These are phyloP conservation scores for Periphyllus acericola DNA, from an alignment of 2,888 invertebrate genomes.

Conservation along the genomic window DNA sequence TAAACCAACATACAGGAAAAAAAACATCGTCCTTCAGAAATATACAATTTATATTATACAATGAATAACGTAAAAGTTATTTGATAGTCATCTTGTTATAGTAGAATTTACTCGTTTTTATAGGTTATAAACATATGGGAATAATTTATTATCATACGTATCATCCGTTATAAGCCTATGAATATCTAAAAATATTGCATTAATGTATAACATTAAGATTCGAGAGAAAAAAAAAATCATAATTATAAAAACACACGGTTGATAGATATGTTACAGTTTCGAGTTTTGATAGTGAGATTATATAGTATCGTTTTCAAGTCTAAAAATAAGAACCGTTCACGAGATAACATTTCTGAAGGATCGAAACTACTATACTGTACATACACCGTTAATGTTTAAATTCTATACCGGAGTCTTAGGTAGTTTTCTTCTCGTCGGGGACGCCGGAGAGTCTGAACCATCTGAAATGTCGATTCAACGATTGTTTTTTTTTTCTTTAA, in stretches of 20 bases:
- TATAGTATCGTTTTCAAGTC: constrained; percentile 22
- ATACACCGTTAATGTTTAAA: constrained; percentile 60
- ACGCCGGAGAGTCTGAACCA: constrained; percentile 87
- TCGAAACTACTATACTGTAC: constrained; percentile 57
- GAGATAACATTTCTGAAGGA: constrained; percentile 59
- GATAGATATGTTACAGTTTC: constrained; percentile 45
- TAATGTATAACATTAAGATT: neutral
- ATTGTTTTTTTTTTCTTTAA: neutral
- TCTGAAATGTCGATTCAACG: constrained; percentile 72
- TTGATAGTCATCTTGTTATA: neutral
- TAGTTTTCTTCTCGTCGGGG: constrained; percentile 92
- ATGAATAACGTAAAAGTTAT: neutral
- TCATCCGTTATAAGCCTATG: neutral
- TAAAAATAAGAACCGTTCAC: constrained; percentile 18
- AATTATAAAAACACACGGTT: constrained; percentile 5
- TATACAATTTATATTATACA: constrained; percentile 25
- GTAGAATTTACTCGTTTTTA: constrained; percentile 10
- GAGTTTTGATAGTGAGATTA: neutral
- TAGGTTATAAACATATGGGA: neutral
- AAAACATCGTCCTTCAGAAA: constrained; percentile 60
- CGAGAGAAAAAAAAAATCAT: neutral
- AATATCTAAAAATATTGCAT: constrained; percentile 8
- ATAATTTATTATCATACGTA: constrained; percentile 4
- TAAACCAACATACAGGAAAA: constrained; percentile 59
- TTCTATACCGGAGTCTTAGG: constrained; percentile 93